Conservation (phyloP, 2,888 invertebrate genomes). For the Falcaria lacertinaria region DNA sequence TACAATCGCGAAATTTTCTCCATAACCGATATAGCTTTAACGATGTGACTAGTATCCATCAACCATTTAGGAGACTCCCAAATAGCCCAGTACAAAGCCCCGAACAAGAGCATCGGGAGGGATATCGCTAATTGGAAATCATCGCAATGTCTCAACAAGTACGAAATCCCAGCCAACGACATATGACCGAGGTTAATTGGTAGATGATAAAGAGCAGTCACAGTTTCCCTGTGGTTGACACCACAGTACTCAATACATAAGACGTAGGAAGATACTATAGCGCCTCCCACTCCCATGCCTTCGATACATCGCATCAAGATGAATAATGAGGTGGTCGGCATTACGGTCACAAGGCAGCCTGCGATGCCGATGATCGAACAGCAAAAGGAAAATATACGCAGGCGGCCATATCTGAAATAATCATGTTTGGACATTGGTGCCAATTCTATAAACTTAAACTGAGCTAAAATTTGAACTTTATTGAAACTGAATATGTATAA, state of each 20-base stretch:
- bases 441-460: too few relatives aligned
- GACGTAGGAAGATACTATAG: constrained; percentile 55
- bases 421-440: not conserved
- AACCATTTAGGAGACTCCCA: constrained; percentile 65
- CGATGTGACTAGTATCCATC: constrained; percentile 42
- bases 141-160: constrained; percentile 47
- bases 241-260: constrained; percentile 55
- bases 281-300: constrained; percentile 53
- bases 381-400: constrained; percentile 31
- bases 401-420: constrained; percentile 50
- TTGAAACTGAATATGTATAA: too few relatives aligned
- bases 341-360: constrained; percentile 41
- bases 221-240: constrained; percentile 39
- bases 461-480: too few relatives aligned
- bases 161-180: constrained; percentile 48
- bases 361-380: constrained; percentile 33
- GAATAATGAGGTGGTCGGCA: constrained; percentile 40
- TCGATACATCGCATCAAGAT: constrained; percentile 51
- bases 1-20: constrained; percentile 48
- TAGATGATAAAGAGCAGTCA: constrained; percentile 52
- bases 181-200: constrained; percentile 56
- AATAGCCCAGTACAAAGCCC: constrained; percentile 30
- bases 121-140: constrained; percentile 51
- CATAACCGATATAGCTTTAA: constrained; percentile 42
- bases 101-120: constrained; percentile 45